Evolutionary conservation across 1,140 invertebrate species (phyloP).

Genomic region (Heliconius hermathena): DNA sequence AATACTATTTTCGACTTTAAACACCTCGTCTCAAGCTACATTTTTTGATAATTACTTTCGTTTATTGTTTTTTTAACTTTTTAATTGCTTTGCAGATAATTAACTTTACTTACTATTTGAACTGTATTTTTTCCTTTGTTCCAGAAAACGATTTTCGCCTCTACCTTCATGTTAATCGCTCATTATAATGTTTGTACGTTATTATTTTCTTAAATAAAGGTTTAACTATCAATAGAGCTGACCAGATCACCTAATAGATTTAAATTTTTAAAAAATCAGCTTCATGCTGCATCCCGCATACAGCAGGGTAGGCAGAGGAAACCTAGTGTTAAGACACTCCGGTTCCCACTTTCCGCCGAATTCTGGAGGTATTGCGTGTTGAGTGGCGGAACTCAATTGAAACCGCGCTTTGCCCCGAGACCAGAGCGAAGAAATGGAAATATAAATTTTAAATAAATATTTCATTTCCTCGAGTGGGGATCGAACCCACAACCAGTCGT

Average conservation of each 20-base stretch:
- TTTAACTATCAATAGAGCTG: not conserved
- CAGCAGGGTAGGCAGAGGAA: no score
- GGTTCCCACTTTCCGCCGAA: no score
- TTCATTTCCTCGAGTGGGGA: no score
- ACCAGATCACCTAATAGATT: not conserved
- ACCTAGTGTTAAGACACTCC: no score
- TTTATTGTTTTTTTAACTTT: constrained; percentile 65
- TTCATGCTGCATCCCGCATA: no score
- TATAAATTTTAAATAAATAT: no score
- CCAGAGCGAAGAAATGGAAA: no score
- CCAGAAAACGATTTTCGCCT: constrained; percentile 34
- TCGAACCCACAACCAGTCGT: no score
- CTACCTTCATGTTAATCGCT: not conserved
- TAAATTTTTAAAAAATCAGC: not conserved
- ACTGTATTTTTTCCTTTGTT: constrained; percentile 55
- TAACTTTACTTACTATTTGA: constrained; percentile 63
- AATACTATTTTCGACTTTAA: constrained; percentile 61
- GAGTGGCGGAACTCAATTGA: no score
- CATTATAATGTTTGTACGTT: not conserved
- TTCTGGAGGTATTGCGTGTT: no score
- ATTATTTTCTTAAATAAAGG: not conserved
- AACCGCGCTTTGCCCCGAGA: no score
- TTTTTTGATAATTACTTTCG: constrained; percentile 51
- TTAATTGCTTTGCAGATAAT: constrained; percentile 70
- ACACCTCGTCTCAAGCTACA: constrained; percentile 48